Evolutionary conservation across 2,888 invertebrate species (phyloP), one percentile per base, ranked within the genome.

Genomic region (Heteropelma amictum): DNA sequence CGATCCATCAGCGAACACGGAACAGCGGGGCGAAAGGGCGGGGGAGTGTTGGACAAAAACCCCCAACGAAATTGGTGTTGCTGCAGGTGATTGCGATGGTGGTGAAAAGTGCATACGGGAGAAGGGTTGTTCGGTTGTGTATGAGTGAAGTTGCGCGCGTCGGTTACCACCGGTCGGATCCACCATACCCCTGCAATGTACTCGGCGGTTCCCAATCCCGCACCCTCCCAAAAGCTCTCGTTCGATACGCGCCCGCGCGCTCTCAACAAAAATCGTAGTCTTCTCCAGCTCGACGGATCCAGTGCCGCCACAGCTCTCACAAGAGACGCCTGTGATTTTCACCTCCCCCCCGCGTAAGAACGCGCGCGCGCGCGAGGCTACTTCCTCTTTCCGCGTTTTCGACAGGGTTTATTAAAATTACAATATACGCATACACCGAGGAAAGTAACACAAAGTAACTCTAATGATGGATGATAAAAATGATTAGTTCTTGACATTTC

Each of bases 251-350:
- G 86, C 84, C 82, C 84, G 84, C 83, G 84, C 63, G 77, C 72
- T 77, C 76, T n/a, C 77, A 40, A 65, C 65, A 67, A 63, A 73
- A 76, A 79, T 77, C 72, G 73, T 77, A n/a, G 70, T 75, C 75
- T 83, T 79, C 79, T 80, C 83, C 81, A 65, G 75, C 70, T 77
- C 79, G 80, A 82, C 82, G 81, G 58, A 56, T n/a, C 60, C 87
- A 88, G 88, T 88, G 85, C 86, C 87, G 87, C 84, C 83, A 86
- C 83, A 87, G 86, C 88, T 88, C 87, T 88, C 86, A 86, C 72
- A 82, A 85, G 88, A 83, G 88, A 85, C 86, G 82, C 86, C 86
- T 84, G 88, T 86, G 87, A 86, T 85, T 88, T 85, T 80, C 67
- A 79, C 80, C 77, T 70, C 78, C 72, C 76, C n/a, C n/a, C n/a